Base-by-base conservation (phyloP, 2,113 vertebrate genomes). In the Tiliqua scincoides region DNA sequence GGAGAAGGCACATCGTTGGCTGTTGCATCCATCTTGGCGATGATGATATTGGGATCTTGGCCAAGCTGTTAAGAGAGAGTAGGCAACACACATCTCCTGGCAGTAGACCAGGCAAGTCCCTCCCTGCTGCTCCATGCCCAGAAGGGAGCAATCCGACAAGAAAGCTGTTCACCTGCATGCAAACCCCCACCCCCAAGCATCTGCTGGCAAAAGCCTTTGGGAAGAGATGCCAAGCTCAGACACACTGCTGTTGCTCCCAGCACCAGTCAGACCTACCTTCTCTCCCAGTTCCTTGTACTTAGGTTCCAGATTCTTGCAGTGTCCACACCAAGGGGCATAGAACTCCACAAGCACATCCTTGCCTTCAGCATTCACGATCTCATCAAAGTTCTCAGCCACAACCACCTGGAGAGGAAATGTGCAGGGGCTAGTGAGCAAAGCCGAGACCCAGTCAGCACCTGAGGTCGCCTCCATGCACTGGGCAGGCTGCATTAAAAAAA, bases 21-120 rank as follows among this genome's bases (percentile, higher is more conserved):
- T 89, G 99, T 99, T 81, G 99, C 99, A 3, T 99, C 99, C 99
- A 99, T 99, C 96, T 99, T 99, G 91, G 99, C 99, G 90, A 99
- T 97, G 88, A 99, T 43, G 3, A 99, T 94, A 86, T 98, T 98
- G 92, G 98, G 98, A 93, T 99, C 97, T 89, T 93, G 91, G 83
- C 96, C 94, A 48, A 99, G 96, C 99, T 99, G 90, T 89, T 91
- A 61, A 79, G 91, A 93, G 89, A 89, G 90, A 8, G 4, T 48
- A 6, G 14, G 90, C 6, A 89, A 35, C 54, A 54, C 87, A 4
- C 8, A 54, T 1, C 0, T 25, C 2, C 18, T 3, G 35, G 23
- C 71, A 84, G 27, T 74, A 85, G 57, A 2, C 30, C 0, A 75
- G 40, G 79, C 27, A 32, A 87, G 1, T 2, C 54, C 57, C 54